These are phyloP conservation scores for Cryptomyrus ogoouensis DNA, from an alignment of 2,113 vertebrate species.

Conservation along the genomic window DNA sequence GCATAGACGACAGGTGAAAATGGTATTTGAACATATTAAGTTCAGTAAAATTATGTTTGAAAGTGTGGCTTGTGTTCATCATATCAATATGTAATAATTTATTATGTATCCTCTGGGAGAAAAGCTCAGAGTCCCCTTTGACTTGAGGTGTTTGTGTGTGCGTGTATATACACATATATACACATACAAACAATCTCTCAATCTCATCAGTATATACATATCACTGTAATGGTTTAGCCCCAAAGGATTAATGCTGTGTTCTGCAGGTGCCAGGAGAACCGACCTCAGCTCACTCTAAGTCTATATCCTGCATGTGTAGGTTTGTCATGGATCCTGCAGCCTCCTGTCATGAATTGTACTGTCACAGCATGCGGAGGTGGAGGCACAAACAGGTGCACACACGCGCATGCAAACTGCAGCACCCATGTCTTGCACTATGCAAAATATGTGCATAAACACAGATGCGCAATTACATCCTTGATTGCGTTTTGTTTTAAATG, in stretches of 20 bases:
- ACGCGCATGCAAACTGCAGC: not conserved
- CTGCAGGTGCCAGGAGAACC: not conserved
- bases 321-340: not conserved
- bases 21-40: not conserved
- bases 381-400: not conserved
- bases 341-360: not conserved
- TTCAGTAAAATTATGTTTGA: not conserved
- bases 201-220: not conserved
- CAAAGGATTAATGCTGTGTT: not conserved
- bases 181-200: not conserved
- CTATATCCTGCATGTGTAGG: not conserved
- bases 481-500: conserved; percentile 6
- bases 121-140: not conserved
- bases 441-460: not conserved
- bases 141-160: not conserved
- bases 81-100: not conserved
- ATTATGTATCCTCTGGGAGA: not conserved
- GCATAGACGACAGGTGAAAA: not conserved
- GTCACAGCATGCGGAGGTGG: not conserved
- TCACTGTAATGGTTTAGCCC: not conserved
- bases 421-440: not conserved
- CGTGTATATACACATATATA: not conserved
- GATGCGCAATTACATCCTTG: not conserved
- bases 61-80: not conserved
- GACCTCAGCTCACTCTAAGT: not conserved